Conservation (phyloP, 2,113 vertebrate species). For the Burhinus bistriatus region DNA sequence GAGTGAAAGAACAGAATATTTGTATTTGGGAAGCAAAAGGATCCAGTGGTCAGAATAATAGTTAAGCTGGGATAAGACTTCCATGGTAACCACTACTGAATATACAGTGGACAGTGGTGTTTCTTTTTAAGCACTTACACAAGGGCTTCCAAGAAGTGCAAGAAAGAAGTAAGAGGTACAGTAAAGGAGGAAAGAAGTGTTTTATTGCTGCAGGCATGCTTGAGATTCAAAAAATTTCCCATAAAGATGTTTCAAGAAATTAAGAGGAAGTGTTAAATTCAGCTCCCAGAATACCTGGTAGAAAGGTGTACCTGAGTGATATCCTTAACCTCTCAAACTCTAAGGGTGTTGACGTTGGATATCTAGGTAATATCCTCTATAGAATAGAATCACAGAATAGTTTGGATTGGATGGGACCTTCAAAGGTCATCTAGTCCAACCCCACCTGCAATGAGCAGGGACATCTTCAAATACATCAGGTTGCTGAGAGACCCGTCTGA, state of each 20-base stretch:
- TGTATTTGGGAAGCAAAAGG: not conserved
- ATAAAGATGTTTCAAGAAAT: not conserved
- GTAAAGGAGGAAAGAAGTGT: not conserved
- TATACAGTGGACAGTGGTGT: not conserved
- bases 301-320: not conserved
- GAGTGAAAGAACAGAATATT: not conserved
- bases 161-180: not conserved
- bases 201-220: not conserved
- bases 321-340: not conserved
- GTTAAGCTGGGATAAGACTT: not conserved
- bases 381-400: not conserved
- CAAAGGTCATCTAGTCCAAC: not conserved
- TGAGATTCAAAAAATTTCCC: not conserved
- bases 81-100: not conserved
- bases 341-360: not conserved
- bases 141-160: not conserved
- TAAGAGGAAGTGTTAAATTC: not conserved
- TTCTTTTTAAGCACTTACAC: not conserved
- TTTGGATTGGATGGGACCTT: not conserved
- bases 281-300: not conserved
- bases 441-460: not conserved
- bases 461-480: not conserved
- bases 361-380: not conserved
- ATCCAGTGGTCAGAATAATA: not conserved
- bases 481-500: not conserved